Base-by-base conservation (phyloP, 2,888 invertebrate species). In the Trisateles emortualis region DNA sequence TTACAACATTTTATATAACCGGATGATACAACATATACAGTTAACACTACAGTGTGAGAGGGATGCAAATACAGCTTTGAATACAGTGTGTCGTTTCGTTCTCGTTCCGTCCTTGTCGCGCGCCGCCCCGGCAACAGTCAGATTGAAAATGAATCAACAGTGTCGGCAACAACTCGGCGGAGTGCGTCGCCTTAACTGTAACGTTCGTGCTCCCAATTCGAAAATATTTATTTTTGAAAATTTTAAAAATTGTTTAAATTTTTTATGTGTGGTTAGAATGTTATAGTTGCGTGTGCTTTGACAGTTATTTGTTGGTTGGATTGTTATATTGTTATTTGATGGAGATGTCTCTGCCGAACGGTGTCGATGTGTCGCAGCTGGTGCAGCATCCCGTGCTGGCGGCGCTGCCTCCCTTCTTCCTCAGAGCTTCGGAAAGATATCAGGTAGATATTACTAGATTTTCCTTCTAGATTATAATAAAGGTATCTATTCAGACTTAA, bases 391-490 rank as follows among this genome's bases (percentile, higher is more conserved):
- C 96, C 33, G 97, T 97, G 58, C 83, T 97, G 83, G 96, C 96
- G 29, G 96, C 96, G 0, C 85, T 96, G 75, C 97, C 97, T 41
- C 97, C 97, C n/a, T 97, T 97, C 88, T 97, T 98, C 87, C 90
- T 97, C 55, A 94, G 97, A 71, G 97, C 97, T 53, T 96, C 96
- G 16, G 98, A 99, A 85, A 94, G 98, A 78, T 99, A 98, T 89
- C 98, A 98, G 92, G 93, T 93, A 81, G 74, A 74, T 65, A 63
- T 61, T 62, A 40, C 38, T 6, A 48, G 29, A 30, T 30, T 32
- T 53, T 41, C 16, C n/a, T 45, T 41, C n/a, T 10, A 11, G 0
- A 17, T 24, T 2, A 11, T 29, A n/a, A n/a, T n/a, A n/a, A n/a
- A n/a, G n/a, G n/a, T n/a, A n/a, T 48, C 2, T n/a, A 36, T 39